These are phyloP conservation scores for Diabrotica virgifera DNA, from an alignment of 1,140 invertebrate species.

Conservation along the genomic window DNA sequence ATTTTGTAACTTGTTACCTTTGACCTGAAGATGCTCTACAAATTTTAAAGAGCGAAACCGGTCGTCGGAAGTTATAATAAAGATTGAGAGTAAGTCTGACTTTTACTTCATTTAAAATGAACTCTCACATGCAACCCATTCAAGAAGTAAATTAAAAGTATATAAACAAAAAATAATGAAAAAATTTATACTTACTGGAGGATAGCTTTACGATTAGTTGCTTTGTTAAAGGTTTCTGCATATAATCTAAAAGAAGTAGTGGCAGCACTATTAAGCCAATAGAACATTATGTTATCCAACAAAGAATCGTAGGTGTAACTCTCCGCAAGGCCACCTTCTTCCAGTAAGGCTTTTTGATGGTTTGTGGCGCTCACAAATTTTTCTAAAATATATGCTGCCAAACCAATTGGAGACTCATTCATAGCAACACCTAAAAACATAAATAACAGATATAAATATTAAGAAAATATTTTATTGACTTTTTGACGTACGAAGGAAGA, in stretches of 20 bases:
- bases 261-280: constrained; percentile 76
- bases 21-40: no score
- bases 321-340: constrained; percentile 64
- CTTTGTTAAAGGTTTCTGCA: constrained; percentile 58
- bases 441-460: background rate
- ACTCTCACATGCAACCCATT: no score
- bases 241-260: constrained; percentile 77
- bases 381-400: constrained; percentile 82
- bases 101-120: no score
- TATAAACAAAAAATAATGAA: constrained; percentile 47
- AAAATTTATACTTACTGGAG: constrained; percentile 49
- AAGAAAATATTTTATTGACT: no score
- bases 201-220: constrained; percentile 46
- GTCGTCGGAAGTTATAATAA: no score
- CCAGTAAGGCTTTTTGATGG: constrained; percentile 49
- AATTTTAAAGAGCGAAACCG: no score
- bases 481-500: no score
- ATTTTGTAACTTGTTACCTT: no score
- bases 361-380: constrained; percentile 80
- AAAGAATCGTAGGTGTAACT: constrained; percentile 69
- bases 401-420: constrained; percentile 66
- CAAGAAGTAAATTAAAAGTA: no score
- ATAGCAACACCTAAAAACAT: constrained; percentile 55
- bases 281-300: constrained; percentile 87
- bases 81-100: no score